Base-by-base conservation (phyloP, 2,888 invertebrate species). In the Lasiommata megera region DNA sequence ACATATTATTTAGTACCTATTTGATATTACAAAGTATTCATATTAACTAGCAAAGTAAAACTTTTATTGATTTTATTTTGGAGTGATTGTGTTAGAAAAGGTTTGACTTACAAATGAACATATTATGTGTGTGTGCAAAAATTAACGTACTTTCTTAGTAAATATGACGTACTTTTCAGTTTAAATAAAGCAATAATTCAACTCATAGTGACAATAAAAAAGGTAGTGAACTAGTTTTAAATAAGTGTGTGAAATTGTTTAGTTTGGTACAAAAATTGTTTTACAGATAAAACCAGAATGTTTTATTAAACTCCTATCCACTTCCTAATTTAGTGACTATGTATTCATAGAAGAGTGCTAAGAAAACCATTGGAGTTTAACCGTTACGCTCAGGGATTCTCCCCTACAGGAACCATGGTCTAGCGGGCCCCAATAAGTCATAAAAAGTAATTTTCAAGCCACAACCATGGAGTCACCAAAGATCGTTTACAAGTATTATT, bases 401-500 rank as follows among this genome's bases (percentile, higher is more conserved):
- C 84, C 86, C 82, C 54, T 58, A 62, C 63, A 72, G 74, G 77
- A 80, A 74, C 37, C 61, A 82, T 80, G 82, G 69, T 74, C 71
- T 76, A 69, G 71, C 65, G 67, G 38, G 9, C 64, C 65, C 29
- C 14, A 28, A 6, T 44, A 44, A 12, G 28, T 16, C 61, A 60
- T 5, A 41, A 34, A 34, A 34, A 54, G 54, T 38, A 0, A 8
- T 38, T 38, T 38, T n/a, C 34, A 18, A 18, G 1, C n/a, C 1
- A n/a, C 3, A 12, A 53, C 34, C 28, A 90, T 91, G 91, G 89
- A 91, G 64, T 91, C 91, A 16, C 91, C 91, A 29, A 91, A 89
- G 74, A 91, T 91, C 7, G 81, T 91, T 1, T 91, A 91, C 74
- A 92, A 94, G 79, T 94, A 94, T 69, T 96, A 96, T 71, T 94